Evolutionary conservation across 2,113 vertebrate genomes (phyloP), one percentile per base, ranked within the genome.

Genomic region (Tor tambroides): DNA sequence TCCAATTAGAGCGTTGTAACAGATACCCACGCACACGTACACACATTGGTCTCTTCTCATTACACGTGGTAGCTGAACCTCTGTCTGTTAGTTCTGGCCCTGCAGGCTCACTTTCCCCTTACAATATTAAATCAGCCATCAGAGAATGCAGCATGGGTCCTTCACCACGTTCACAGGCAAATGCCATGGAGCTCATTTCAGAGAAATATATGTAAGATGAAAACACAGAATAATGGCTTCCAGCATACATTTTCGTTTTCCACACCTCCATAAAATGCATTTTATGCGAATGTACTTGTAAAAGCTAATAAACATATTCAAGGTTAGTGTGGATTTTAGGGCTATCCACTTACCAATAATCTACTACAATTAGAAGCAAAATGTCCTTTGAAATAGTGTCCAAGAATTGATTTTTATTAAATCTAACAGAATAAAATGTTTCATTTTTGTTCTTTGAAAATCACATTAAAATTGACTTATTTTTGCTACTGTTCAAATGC

Each of bases 361-460:
- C 46, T 54, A 4, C 26, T 41, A 32, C 19, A 46, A 79, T 41
- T 59, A 30, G 51, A 65, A 35, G 32, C 15, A 54, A 87, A 80
- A 95, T 92, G 92, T 92, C 91, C 91, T 35, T 19, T 32, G 30
- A 32, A 32, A 69, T 69, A 43, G 14, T 19, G 28, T 32, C 6
- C 6, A 32, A 17, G 63, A 14, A 67, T 30, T 9, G 8, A 41
- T 28, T 6, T 17, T 17, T 67, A 43, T 43, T 1, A 43, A 43
- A 61, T 65, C n/a, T 28, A 28, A 65, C 26, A 65, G 61, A 65
- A 65, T 28, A 30, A 43, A 7, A 41, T 0, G 0, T 65, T 63
- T 28, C 2, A 65, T 30, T 67, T 67, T 67, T 67, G 63, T 30
- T 67, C 6, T 15, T 0, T 67, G 14, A 15, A 67, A 67, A 67